These are phyloP conservation scores for Pelobates cultripes DNA, from an alignment of 2,797 vertebrate genomes.

Conservation along the genomic window DNA sequence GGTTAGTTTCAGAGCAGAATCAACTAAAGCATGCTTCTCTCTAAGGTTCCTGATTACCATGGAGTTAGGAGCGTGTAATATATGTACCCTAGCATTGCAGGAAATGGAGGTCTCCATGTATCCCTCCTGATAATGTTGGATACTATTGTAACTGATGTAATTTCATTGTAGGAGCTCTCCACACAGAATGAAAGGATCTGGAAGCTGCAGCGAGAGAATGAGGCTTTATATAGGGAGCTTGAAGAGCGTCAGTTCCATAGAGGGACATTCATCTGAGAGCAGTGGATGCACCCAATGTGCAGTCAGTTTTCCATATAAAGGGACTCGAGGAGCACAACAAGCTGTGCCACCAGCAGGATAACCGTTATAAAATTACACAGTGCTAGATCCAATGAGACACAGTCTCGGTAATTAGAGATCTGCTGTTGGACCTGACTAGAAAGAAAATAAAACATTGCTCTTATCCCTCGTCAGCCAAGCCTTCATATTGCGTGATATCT, in stretches of 20 bases:
- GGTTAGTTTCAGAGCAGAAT: no score
- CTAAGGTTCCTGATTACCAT: no score
- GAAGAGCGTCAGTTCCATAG: slow-evolving; percentile 29
- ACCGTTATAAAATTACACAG: background rate
- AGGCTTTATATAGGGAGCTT: slow-evolving; percentile 33
- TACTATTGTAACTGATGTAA: no score
- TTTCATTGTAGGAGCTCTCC: slow-evolving; percentile 55
- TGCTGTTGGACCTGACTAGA: no score
- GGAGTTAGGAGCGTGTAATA: background rate
- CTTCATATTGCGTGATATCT: no score
- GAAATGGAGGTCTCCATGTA: background rate
- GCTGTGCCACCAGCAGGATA: background rate
- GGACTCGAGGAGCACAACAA: background rate
- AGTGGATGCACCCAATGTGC: background rate
- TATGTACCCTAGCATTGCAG: background rate
- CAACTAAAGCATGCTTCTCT: no score
- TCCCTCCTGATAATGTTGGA: no score
- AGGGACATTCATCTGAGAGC: slow-evolving; percentile 41
- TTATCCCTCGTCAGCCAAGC: no score
- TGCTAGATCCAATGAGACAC: no score
- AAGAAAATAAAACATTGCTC: no score
- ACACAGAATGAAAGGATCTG: slow-evolving; percentile 53
- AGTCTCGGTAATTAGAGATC: no score
- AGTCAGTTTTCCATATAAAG: background rate
- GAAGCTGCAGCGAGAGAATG: slow-evolving; percentile 44